A percentile compares a stretch with the other conserved stretches of the same genome.
phyloP scores from a whole-genome alignment of 2,113 vertebrate genomes.

The Anolis carolinensis region DNA sequence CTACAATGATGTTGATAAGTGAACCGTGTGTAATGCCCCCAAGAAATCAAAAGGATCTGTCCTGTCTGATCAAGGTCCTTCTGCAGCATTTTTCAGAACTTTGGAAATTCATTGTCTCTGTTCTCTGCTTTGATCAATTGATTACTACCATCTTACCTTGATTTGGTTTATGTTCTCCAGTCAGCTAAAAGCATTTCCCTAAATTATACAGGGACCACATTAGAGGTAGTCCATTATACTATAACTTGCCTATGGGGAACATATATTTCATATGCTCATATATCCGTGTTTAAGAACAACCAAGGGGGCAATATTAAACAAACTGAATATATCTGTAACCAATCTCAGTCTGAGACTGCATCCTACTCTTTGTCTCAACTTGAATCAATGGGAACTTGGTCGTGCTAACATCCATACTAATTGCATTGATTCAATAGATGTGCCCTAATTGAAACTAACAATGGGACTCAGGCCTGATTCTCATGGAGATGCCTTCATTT shows the following conservation, averaged over 20 bases:
- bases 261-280: not conserved
- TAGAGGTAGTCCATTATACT: not conserved
- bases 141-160: not conserved
- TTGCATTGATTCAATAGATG: too few species aligned
- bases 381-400: too few species aligned
- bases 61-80: not conserved
- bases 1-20: too few species aligned
- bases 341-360: not conserved
- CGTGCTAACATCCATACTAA: too few species aligned
- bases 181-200: not conserved
- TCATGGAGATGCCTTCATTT: not conserved
- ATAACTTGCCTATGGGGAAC: not conserved
- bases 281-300: not conserved
- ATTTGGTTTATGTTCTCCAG: not conserved
- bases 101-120: not conserved
- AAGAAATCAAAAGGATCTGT: not conserved
- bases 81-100: not conserved
- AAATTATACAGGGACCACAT: not conserved
- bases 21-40: not conserved
- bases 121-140: not conserved
- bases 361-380: too few species aligned
- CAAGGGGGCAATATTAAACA: too few species aligned
- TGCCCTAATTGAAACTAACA: too few species aligned
- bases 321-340: too few species aligned
- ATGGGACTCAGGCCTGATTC: too few species aligned